A percentile compares a stretch with the other conserved stretches of the same genome.
phyloP scores from a whole-genome alignment of 35 echinoderm and acorn worm genomes.

The Nesometra sesokonis region DNA sequence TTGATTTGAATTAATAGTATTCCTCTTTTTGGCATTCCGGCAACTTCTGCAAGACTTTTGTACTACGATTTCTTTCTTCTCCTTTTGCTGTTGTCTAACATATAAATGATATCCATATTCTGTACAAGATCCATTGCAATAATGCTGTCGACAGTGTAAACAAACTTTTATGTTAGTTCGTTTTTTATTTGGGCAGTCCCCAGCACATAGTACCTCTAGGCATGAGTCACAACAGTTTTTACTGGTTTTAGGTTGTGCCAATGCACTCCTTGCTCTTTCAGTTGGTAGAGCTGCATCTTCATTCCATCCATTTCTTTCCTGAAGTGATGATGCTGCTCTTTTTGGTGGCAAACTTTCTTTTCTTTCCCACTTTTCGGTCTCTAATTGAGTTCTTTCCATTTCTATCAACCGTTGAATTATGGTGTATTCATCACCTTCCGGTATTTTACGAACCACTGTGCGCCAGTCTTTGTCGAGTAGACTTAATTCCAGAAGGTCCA shows the following conservation, averaged over 20 bases:
- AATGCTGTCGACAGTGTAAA: conserved; percentile 41
- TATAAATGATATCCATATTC: conserved; percentile 82
- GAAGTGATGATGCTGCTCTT: conserved; percentile 35
- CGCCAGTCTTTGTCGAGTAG: conserved; percentile 71
- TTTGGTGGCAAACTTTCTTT: conserved; percentile 24
- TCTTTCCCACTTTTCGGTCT: conserved; percentile 70
- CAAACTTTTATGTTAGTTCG: conserved; percentile 18
- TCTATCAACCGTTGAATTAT: conserved; percentile 78
- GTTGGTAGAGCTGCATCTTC: conserved; percentile 57
- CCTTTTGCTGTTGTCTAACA: conserved; percentile 37
- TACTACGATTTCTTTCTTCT: conserved; percentile 12
- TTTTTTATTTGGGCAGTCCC: conserved; percentile 46
- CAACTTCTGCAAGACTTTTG: conserved; percentile 77
- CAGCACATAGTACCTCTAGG: conserved; percentile 53
- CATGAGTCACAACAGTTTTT: conserved; percentile 70
- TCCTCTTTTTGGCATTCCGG: conserved; percentile 9
- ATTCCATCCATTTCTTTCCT: conserved; percentile 83
- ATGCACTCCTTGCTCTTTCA: conserved; percentile 64
- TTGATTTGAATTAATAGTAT: conserved; percentile 62
- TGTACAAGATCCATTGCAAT: conserved; percentile 67
- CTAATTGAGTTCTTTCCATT: conserved; percentile 67
- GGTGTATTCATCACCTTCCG: conserved; percentile 30
- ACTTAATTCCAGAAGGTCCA: conserved; percentile 78
- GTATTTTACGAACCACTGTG: conserved; percentile 37
- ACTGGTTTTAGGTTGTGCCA: conserved; percentile 27